phyloP scores from a whole-genome alignment of 2,113 vertebrate genomes.

The Meles meles region DNA sequence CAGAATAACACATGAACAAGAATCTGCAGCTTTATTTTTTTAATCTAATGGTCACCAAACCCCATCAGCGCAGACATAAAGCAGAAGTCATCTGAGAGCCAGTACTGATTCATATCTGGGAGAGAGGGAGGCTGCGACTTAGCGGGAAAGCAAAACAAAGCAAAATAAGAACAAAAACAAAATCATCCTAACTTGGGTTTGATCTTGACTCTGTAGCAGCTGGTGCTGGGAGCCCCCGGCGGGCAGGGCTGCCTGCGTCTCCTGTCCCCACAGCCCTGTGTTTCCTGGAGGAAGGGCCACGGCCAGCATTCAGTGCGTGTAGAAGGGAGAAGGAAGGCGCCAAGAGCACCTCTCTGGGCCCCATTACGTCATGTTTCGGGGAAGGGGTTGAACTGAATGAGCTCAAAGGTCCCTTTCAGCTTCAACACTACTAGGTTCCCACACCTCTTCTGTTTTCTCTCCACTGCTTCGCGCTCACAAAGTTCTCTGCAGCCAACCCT shows the following conservation, averaged over 20 bases:
- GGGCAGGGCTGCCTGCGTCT: neutral
- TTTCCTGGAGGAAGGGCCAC: accelerated
- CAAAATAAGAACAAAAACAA: neutral
- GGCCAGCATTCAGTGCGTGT: neutral
- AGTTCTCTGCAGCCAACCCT: neutral
- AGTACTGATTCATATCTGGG: conserved; percentile 40
- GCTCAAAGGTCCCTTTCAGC: conserved; percentile 31
- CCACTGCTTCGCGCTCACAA: neutral
- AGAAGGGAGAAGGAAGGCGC: neutral
- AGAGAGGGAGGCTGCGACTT: neutral
- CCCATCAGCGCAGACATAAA: conserved; percentile 36
- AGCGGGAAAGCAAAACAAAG: neutral
- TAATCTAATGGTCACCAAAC: conserved; percentile 38
- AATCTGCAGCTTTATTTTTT: conserved; percentile 16
- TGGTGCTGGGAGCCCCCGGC: neutral
- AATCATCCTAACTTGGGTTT: neutral
- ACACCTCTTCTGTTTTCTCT: neutral
- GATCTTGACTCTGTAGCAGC: neutral
- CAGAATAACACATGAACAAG: conserved; percentile 14
- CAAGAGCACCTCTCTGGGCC: neutral
- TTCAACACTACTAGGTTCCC: neutral
- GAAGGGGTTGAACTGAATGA: neutral
- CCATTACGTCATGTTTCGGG: conserved; percentile 14
- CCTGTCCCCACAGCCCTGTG: neutral
- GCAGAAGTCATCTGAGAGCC: conserved; percentile 38